phyloP scores from a whole-genome alignment of 2,797 vertebrate genomes.

The Acanthurus leucopareius region DNA sequence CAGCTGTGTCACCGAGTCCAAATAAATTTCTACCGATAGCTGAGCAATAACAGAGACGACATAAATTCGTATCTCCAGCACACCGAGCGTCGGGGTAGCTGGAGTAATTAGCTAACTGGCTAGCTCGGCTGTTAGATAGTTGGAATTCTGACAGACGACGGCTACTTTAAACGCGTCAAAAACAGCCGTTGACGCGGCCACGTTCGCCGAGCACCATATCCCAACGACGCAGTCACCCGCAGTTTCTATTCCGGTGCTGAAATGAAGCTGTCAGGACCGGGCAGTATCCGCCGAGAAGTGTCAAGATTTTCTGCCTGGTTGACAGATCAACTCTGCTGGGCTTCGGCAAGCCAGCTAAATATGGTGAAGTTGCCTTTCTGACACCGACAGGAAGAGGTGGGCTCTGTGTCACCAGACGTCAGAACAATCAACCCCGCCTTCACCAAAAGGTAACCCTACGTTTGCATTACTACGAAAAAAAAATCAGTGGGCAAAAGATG shows the following conservation, averaged over 20 bases:
- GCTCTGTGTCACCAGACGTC: conserved; percentile 71
- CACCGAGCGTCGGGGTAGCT: conserved; percentile 37
- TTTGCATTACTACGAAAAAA: conserved; percentile 16
- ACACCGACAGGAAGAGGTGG: conserved; percentile 85
- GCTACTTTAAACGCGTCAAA: conserved; percentile 70
- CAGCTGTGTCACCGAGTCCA: conserved; percentile 58
- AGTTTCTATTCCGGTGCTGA: background rate
- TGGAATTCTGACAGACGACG: conserved; percentile 75
- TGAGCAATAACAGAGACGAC: conserved; percentile 23
- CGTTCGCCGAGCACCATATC: conserved; percentile 8
- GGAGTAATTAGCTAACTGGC: conserved; percentile 59
- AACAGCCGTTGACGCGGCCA: conserved; percentile 54
- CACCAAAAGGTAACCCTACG: conserved; percentile 43
- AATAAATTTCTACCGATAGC: conserved; percentile 32
- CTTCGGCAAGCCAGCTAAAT: conserved; percentile 85
- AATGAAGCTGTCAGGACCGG: conserved; percentile 60
- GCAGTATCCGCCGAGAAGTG: conserved; percentile 43
- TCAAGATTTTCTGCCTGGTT: conserved; percentile 66
- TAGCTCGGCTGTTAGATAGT: conserved; percentile 74
- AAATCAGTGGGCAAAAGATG: background rate
- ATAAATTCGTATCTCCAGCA: conserved; percentile 38
- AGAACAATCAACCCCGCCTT: conserved; percentile 60
- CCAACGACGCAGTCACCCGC: conserved; percentile 32
- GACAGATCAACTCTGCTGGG: conserved; percentile 80
- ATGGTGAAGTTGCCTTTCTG: conserved; percentile 86